These are phyloP conservation scores for Rhabdomys dilectus DNA, from an alignment of 2,113 vertebrate genomes.

Conservation along the genomic window DNA sequence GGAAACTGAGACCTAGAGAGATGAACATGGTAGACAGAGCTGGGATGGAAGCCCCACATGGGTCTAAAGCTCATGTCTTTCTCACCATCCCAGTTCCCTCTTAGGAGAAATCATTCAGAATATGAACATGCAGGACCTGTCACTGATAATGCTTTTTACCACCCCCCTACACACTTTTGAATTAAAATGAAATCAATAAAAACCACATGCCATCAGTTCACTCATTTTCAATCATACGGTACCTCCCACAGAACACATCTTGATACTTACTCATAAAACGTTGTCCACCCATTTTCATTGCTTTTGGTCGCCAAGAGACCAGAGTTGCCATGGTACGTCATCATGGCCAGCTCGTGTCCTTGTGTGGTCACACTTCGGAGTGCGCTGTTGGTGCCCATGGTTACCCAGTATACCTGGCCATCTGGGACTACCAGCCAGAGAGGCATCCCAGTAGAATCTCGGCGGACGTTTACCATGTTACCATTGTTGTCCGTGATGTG, in stretches of 20 bases:
- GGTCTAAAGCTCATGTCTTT: neutral
- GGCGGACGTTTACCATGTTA: slow-evolving; percentile 92
- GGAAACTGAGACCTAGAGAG: slow-evolving; percentile 16
- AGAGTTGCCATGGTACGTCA: slow-evolving; percentile 98
- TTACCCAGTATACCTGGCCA: slow-evolving; percentile 97
- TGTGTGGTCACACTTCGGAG: slow-evolving; percentile 95
- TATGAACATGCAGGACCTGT: neutral
- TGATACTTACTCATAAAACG: slow-evolving; percentile 97
- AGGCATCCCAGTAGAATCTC: slow-evolving; percentile 96
- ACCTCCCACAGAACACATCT: neutral
- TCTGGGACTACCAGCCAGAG: slow-evolving; percentile 96
- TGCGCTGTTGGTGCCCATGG: slow-evolving; percentile 96
- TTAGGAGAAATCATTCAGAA: neutral
- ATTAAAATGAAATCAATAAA: slow-evolving; percentile 11
- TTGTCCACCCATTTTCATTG: slow-evolving; percentile 98
- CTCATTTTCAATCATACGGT: neutral
- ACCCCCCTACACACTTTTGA: neutral
- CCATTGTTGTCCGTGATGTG: slow-evolving; percentile 96
- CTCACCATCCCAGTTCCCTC: neutral
- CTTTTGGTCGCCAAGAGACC: slow-evolving; percentile 98
- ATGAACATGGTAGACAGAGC: neutral
- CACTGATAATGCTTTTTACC: neutral
- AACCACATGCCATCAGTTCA: neutral
- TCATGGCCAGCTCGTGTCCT: slow-evolving; percentile 95
- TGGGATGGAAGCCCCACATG: neutral